Percentiles rank a stretch among this genome's conserved stretches.
phyloP scores from a whole-genome alignment of 2,888 invertebrate species.

The Lasioglossum oenotherae region DNA sequence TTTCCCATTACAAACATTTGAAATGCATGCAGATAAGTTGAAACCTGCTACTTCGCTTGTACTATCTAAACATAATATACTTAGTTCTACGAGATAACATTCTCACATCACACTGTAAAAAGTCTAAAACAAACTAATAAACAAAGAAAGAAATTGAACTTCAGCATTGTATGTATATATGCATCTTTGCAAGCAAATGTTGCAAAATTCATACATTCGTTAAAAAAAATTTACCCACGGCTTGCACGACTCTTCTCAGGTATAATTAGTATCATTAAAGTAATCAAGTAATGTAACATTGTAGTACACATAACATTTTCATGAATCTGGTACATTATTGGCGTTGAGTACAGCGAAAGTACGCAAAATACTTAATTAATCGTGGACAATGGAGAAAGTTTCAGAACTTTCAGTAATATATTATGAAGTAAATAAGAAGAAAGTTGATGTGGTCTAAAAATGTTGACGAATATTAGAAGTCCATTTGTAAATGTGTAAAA shows the following conservation, averaged over 20 bases:
- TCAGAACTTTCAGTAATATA: background rate
- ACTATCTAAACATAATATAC: no score
- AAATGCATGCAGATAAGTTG: no score
- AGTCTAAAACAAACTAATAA: no score
- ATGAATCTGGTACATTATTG: background rate
- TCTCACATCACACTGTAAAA: no score
- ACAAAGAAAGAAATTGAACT: conserved; percentile 3
- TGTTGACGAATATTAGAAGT: no score
- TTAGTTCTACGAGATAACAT: no score
- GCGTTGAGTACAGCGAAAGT: background rate
- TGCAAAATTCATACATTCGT: conserved; percentile 34
- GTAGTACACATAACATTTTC: background rate
- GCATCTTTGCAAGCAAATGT: conserved; percentile 10
- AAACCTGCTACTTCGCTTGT: no score
- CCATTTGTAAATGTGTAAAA: no score
- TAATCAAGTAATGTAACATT: background rate
- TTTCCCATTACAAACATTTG: no score
- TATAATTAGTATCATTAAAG: background rate
- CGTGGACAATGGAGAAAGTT: background rate
- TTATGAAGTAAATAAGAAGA: no score
- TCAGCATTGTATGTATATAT: background rate
- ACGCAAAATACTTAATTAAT: background rate
- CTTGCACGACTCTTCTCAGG: conserved; percentile 25
- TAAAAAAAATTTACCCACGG: conserved; percentile 2
- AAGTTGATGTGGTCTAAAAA: no score